A percentile compares a stretch with the other conserved stretches of the same genome.
Conservation (phyloP, 2,113 vertebrate genomes). For the Morone chrysops region DNA sequence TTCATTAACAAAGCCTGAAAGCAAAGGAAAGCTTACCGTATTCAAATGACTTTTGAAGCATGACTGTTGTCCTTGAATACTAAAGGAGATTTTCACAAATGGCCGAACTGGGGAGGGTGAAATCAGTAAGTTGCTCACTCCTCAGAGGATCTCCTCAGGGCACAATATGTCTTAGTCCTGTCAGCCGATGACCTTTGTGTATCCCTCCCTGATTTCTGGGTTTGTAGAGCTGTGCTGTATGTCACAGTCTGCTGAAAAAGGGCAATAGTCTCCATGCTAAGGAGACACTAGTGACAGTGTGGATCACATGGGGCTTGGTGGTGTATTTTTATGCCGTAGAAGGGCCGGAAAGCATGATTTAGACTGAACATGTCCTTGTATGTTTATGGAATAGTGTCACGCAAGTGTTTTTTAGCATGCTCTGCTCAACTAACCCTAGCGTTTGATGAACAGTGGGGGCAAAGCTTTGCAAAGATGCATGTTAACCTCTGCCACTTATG, state of each 20-base stretch:
- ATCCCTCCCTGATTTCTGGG: conserved; percentile 72
- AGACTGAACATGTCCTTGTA: conserved; percentile 37
- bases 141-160: conserved; percentile 70
- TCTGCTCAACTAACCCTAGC: conserved; percentile 15
- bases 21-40: conserved; percentile 53
- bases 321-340: conserved; percentile 41
- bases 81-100: conserved; percentile 42
- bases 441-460: conserved; percentile 54
- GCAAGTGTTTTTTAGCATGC: not conserved
- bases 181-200: conserved; percentile 79
- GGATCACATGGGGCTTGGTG: conserved; percentile 25
- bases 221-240: conserved; percentile 66
- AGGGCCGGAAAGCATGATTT: conserved; percentile 37
- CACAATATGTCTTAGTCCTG: conserved; percentile 76
- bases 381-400: conserved; percentile 38
- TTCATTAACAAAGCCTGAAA: conserved; percentile 66
- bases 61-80: conserved; percentile 74
- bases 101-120: conserved; percentile 49
- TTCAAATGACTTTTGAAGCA: conserved; percentile 67
- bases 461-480: conserved; percentile 47
- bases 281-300: conserved; percentile 60
- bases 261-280: conserved; percentile 69
- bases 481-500: conserved; percentile 72
- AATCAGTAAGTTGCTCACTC: conserved; percentile 71
- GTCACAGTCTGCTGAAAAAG: conserved; percentile 65